Conservation (phyloP, 2,888 invertebrate genomes). For the Drosophila nigricruria region DNA sequence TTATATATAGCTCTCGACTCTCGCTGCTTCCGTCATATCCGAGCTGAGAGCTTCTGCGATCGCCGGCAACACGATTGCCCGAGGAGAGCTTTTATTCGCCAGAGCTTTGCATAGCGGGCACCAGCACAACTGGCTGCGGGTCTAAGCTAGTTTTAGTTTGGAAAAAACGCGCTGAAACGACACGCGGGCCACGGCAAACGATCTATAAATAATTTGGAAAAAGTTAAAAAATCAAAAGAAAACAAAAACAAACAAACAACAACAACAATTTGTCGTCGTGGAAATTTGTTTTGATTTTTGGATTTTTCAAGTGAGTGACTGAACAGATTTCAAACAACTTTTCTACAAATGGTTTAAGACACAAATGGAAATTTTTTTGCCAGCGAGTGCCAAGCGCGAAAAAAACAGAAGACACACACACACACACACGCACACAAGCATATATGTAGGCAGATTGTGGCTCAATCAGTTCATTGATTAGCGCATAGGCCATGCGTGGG, state of each 20-base stretch:
- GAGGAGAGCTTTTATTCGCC: slow-evolving; percentile 33
- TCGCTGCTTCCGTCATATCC: slow-evolving; percentile 30
- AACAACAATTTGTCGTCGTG: slow-evolving; percentile 18
- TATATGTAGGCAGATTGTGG: slow-evolving; percentile 4
- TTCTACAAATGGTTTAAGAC: not conserved
- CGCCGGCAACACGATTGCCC: slow-evolving; percentile 31
- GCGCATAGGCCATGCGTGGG: slow-evolving; percentile 28
- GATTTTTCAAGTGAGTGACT: slow-evolving; percentile 36
- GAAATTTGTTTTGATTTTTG: slow-evolving; percentile 26
- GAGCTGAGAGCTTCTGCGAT: slow-evolving; percentile 42
- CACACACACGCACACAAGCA: not conserved
- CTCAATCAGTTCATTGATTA: slow-evolving; percentile 24
- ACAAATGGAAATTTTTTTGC: slow-evolving; percentile 3
- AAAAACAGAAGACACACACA: not conserved
- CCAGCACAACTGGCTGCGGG: slow-evolving; percentile 27
- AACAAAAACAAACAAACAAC: not conserved
- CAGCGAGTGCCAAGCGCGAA: slow-evolving; percentile 27
- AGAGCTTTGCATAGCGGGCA: slow-evolving; percentile 35
- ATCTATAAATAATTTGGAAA: slow-evolving; percentile 44
- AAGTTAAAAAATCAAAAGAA: slow-evolving; percentile 1
- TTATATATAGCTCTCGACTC: not conserved
- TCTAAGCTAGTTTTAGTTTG: slow-evolving; percentile 74
- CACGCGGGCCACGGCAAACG: slow-evolving; percentile 30
- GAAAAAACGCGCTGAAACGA: slow-evolving; percentile 59
- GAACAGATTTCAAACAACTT: slow-evolving; percentile 30